A percentile compares a stretch with the other conserved stretches of the same genome.
phyloP scores from a whole-genome alignment of 2,888 invertebrate genomes.

The Chorisops tibialis region DNA sequence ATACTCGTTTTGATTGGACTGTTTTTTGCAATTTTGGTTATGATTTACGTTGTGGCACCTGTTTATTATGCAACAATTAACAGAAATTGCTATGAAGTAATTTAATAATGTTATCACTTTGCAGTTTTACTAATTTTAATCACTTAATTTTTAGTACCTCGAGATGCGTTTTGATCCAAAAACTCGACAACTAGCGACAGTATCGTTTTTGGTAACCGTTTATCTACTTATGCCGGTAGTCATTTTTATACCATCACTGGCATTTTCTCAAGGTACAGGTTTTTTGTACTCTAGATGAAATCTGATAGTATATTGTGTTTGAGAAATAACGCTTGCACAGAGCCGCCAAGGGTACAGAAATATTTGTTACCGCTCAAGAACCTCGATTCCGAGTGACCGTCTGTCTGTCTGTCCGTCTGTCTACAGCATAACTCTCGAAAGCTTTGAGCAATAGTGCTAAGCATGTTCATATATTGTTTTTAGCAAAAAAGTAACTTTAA shows the following conservation, averaged over 20 bases:
- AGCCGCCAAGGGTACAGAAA: no score
- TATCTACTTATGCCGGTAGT: slow-evolving; percentile 45
- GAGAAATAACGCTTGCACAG: no score
- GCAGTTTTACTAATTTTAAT: no score
- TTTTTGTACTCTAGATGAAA: no score
- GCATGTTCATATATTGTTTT: no score
- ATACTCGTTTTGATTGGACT: slow-evolving; percentile 45
- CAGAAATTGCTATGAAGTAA: slow-evolving; percentile 47
- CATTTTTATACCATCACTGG: slow-evolving; percentile 47
- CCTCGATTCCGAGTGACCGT: no score
- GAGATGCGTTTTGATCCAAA: slow-evolving; percentile 46
- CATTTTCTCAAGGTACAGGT: slow-evolving; percentile 48
- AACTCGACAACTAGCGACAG: slow-evolving; percentile 44
- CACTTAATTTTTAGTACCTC: slow-evolving; percentile 45
- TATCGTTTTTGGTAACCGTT: slow-evolving; percentile 42
- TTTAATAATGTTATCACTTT: slow-evolving; percentile 14
- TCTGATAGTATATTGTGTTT: no score
- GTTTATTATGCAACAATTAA: slow-evolving; percentile 51
- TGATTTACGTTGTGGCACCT: slow-evolving; percentile 48
- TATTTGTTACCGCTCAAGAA: no score
- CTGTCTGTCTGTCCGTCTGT: no score
- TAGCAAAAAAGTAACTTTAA: no score
- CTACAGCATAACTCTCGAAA: no score
- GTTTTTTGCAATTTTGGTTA: slow-evolving; percentile 40
- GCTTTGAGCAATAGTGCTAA: no score